Conservation (phyloP, 2,113 vertebrate genomes). For the Megaceryle maxima region DNA sequence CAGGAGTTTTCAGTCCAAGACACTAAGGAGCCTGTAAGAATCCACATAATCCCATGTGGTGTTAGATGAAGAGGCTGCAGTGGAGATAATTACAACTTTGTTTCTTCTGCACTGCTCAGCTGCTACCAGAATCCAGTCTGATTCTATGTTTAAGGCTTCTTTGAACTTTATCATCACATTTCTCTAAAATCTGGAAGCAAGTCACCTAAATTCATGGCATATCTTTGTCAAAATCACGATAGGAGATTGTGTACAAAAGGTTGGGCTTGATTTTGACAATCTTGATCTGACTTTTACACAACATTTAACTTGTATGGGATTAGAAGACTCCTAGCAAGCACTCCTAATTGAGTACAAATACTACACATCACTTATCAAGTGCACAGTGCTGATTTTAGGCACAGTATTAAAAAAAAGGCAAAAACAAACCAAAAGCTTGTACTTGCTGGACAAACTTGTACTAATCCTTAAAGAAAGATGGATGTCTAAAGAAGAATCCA, state of each 20-base stretch:
- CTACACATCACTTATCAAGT: rapidly evolving
- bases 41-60: not conserved
- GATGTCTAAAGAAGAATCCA: not conserved
- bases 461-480: not conserved
- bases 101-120: not conserved
- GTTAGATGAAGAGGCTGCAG: not conserved
- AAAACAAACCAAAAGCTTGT: not conserved
- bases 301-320: not conserved
- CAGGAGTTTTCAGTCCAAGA: not conserved
- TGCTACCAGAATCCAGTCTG: not conserved
- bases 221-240: not conserved
- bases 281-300: not conserved
- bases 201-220: not conserved
- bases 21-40: not conserved
- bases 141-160: not conserved
- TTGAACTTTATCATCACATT: not conserved
- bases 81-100: not conserved
- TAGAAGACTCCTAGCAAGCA: not conserved
- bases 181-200: not conserved
- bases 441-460: not conserved
- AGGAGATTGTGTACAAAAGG: not conserved
- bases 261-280: not conserved
- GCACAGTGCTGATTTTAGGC: not conserved
- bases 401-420: not conserved
- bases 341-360: not conserved